phyloP scores from a whole-genome alignment of 1,140 invertebrate genomes.

The Ptiloglossa arizonensis region DNA sequence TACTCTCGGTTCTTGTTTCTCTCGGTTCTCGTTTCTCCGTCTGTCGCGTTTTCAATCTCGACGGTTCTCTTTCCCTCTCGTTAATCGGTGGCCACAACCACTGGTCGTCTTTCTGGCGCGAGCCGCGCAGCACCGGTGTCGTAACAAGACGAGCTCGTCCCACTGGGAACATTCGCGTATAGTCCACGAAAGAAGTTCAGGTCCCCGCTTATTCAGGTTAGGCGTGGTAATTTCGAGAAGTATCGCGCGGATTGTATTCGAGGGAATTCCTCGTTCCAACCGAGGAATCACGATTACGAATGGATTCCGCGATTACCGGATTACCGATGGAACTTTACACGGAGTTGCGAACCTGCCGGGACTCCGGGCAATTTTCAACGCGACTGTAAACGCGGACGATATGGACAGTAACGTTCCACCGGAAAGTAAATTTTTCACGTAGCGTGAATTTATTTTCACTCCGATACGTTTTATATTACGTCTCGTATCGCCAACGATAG shows the following conservation, averaged over 20 bases:
- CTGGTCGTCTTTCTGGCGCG: neutral
- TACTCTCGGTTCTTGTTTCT: neutral
- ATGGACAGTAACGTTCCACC: no score
- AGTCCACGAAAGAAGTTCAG: conserved; percentile 18
- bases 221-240: conserved; percentile 31
- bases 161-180: conserved; percentile 35
- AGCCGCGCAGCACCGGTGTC: conserved; percentile 10
- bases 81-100: neutral
- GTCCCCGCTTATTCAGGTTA: conserved; percentile 1
- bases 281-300: conserved; percentile 15
- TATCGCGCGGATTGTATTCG: conserved; percentile 42
- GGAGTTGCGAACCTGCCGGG: conserved; percentile 12
- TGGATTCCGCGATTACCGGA: neutral
- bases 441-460: no score
- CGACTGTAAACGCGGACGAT: no score
- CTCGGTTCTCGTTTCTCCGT: neutral
- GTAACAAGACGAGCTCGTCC: conserved; percentile 40
- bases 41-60: neutral
- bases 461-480: no score
- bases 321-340: conserved; percentile 7
- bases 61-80: neutral
- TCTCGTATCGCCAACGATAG: no score
- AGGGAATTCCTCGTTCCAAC: conserved; percentile 10
- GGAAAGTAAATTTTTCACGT: no score
- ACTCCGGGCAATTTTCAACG: no score